phyloP scores from a whole-genome alignment of 1,140 invertebrate species.

The Dysdera silvatica region DNA sequence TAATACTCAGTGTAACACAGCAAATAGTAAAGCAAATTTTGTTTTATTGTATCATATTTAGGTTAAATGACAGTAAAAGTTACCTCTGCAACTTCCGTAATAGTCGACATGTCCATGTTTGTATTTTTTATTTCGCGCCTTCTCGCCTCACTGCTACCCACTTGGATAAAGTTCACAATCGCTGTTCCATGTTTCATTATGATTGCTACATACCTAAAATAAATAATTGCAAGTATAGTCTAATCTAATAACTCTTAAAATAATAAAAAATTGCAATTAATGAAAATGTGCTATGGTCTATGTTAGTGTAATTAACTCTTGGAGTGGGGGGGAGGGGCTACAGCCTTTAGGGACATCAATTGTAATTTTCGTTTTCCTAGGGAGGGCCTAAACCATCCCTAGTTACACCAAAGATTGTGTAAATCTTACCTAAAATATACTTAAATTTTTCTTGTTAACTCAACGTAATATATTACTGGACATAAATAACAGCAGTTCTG shows the following conservation, averaged over 20 bases:
- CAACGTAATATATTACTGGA: too few species aligned
- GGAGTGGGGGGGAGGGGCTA: background rate
- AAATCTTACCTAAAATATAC: too few species aligned
- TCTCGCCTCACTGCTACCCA: constrained; percentile 73
- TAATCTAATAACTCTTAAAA: background rate
- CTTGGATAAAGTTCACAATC: constrained; percentile 87
- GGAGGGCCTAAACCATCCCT: background rate
- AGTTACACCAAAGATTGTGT: too few species aligned
- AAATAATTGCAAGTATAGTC: too few species aligned
- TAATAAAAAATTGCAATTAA: background rate
- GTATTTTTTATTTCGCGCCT: constrained; percentile 46
- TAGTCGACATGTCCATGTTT: constrained; percentile 88
- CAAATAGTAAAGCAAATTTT: too few species aligned
- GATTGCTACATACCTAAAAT: constrained; percentile 74
- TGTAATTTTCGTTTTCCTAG: background rate
- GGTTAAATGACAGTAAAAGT: background rate
- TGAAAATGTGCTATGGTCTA: background rate
- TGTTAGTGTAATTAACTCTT: background rate
- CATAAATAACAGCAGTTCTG: too few species aligned
- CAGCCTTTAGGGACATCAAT: too few species aligned
- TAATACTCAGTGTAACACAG: too few species aligned
- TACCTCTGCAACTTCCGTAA: constrained; percentile 51
- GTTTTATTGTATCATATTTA: too few species aligned
- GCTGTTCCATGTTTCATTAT: constrained; percentile 88
- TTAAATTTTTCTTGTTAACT: too few species aligned